Percentiles rank a stretch among this genome's conserved stretches.
Evolutionary conservation across 2,888 invertebrate species (phyloP).

Genomic region (Cactoblastis cactorum): DNA sequence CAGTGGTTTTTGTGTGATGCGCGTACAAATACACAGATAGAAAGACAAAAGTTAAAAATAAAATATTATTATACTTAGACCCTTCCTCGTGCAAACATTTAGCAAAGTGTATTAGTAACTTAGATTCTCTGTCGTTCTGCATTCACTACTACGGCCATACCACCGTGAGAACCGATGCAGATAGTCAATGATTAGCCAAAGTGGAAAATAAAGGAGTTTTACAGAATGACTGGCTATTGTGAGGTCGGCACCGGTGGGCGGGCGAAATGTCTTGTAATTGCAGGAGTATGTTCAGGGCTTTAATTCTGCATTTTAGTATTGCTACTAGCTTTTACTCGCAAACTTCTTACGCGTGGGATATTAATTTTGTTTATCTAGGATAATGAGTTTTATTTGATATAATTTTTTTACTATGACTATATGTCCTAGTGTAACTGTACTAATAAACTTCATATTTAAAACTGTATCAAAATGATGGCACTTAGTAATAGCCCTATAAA

Average conservation of each 20-base stretch:
- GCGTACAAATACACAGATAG: no score
- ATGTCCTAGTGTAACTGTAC: no score
- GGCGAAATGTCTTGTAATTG: neutral
- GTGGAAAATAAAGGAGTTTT: neutral
- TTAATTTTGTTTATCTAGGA: no score
- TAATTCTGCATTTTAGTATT: neutral
- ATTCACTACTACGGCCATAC: neutral
- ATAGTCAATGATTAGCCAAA: slow-evolving; percentile 1
- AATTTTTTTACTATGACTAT: no score
- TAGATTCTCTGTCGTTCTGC: neutral
- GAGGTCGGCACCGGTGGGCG: neutral
- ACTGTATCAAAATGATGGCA: no score
- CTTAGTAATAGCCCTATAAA: no score
- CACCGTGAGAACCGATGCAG: slow-evolving; percentile 1
- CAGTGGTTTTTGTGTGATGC: no score
- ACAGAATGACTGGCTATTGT: neutral
- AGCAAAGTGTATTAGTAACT: neutral
- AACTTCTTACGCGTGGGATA: neutral
- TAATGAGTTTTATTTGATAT: no score
- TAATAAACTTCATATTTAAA: no score
- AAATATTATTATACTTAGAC: neutral
- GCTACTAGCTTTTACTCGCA: neutral
- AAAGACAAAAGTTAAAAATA: no score
- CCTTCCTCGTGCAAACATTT: neutral
- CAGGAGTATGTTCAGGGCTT: neutral